Evolutionary conservation across 2,888 invertebrate genomes (phyloP), one percentile per base, ranked within the genome.

Genomic region (Octodonta nipae): DNA sequence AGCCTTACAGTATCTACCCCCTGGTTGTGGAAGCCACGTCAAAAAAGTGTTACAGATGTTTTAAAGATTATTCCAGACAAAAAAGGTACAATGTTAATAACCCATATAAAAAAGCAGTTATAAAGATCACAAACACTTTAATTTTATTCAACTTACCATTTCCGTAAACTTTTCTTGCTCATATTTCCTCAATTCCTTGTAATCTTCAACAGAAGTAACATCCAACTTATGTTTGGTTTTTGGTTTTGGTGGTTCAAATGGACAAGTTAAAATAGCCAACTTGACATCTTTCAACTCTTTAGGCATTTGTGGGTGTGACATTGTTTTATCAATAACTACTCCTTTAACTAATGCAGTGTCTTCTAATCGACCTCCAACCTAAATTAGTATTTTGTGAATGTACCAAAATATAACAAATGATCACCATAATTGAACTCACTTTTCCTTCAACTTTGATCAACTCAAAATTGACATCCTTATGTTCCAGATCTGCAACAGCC

Each of bases 151-250:
- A 40, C 41, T 67, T 27, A 98, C 91, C 84, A 98, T 98, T 54
- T 86, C 78, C 33, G 78, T 73, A 64, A 98, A 98, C 61, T 95
- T 96, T 39, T 93, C 87, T 37, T 81, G 78, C 57, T 98, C 98
- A 55, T 98, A 98, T 46, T 85, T 77, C 5, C 93, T 68, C 34
- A 98, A 70, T 42, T 84, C 83, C 49, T 80, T 78, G 68, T 95
- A 98, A 60, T 95, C 95, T 45, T 93, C 95, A 0, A 89, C 92
- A 1, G 85, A 87, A 29, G 86, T 86, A 6, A 98, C 87, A 50
- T 98, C 93, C 55, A 98, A 73, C 85, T 96, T 96, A 73, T 99
- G 95, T 66, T 96, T 99, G 47, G 98, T 98, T 70, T 99, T 98
- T 2, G 98, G 98, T 70, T 98, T 99, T 31, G 98, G 98, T 32